phyloP scores from a whole-genome alignment of 2,888 invertebrate species.

The Philhelius pedissequus region DNA sequence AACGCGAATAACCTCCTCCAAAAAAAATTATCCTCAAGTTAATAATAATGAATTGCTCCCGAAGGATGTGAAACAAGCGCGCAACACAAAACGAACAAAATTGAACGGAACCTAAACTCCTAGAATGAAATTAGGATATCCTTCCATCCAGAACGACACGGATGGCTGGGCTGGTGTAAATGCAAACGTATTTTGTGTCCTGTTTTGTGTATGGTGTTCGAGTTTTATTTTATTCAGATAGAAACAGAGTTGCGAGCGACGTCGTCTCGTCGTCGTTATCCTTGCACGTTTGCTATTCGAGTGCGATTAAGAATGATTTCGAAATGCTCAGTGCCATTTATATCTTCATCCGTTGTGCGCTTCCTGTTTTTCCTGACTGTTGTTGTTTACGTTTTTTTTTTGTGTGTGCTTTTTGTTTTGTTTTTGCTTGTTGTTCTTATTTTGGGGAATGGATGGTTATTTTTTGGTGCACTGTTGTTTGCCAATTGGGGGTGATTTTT shows the following conservation, averaged over 20 bases:
- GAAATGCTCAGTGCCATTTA: conserved; percentile 65
- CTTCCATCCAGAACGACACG: conserved; percentile 64
- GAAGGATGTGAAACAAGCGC: conserved; percentile 38
- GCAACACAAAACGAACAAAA: conserved; percentile 52
- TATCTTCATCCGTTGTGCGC: conserved; percentile 66
- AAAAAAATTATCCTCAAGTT: conserved; percentile 45
- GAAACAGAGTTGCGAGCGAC: background rate
- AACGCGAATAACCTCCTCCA: conserved; percentile 11
- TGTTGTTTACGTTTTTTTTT: conserved; percentile 60
- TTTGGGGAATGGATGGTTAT: conserved; percentile 1
- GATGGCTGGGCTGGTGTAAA: conserved; percentile 38
- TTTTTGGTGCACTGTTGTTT: conserved; percentile 2
- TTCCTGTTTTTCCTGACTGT: conserved; percentile 63
- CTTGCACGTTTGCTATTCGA: conserved; percentile 66
- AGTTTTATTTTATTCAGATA: background rate
- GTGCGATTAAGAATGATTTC: conserved; percentile 67
- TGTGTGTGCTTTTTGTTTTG: background rate
- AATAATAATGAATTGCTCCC: conserved; percentile 64
- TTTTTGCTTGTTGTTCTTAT: conserved; percentile 24
- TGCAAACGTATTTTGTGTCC: conserved; percentile 22
- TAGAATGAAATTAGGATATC: conserved; percentile 63
- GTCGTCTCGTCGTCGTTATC: conserved; percentile 44
- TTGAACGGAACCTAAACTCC: conserved; percentile 59
- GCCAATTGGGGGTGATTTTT: conserved; percentile 35
- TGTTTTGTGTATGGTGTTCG: background rate